Conservation (phyloP, 2,797 vertebrate species). For the Crenichthys baileyi region DNA sequence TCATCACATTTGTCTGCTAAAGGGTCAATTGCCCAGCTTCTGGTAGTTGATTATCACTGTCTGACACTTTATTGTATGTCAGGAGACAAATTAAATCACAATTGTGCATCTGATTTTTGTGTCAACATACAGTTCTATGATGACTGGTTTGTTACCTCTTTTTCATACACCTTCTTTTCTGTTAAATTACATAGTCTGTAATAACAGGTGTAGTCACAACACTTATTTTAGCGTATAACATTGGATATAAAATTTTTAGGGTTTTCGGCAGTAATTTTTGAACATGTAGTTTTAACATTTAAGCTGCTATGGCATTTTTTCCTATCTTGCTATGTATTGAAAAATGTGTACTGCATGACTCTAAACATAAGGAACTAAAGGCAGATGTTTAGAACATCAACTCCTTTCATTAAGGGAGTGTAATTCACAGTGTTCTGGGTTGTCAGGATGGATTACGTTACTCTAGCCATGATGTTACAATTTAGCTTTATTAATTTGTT, state of each 20-base stretch:
- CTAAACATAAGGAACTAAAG: neutral
- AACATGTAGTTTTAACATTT: neutral
- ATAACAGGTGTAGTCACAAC: neutral
- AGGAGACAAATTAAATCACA: neutral
- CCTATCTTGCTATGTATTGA: neutral
- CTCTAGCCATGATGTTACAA: neutral
- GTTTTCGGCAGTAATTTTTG: neutral
- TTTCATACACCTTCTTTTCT: neutral
- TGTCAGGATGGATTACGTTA: neutral
- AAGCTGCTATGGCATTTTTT: neutral
- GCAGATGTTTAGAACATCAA: neutral
- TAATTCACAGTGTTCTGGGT: neutral
- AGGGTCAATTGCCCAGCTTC: neutral
- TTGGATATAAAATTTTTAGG: too few species aligned
- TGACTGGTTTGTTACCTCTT: neutral
- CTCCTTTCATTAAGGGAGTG: neutral
- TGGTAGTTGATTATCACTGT: neutral
- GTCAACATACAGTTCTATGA: neutral
- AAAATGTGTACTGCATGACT: neutral
- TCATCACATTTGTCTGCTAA: slow-evolving; percentile 3
- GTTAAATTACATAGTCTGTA: neutral
- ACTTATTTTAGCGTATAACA: neutral
- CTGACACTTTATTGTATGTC: too few species aligned
- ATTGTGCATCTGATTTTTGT: neutral
- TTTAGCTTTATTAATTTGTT: neutral